A percentile compares a stretch with the other conserved stretches of the same genome.
These are phyloP conservation scores for Drosophila vallismaia DNA, from an alignment of 2,888 invertebrate genomes.

Conservation along the genomic window DNA sequence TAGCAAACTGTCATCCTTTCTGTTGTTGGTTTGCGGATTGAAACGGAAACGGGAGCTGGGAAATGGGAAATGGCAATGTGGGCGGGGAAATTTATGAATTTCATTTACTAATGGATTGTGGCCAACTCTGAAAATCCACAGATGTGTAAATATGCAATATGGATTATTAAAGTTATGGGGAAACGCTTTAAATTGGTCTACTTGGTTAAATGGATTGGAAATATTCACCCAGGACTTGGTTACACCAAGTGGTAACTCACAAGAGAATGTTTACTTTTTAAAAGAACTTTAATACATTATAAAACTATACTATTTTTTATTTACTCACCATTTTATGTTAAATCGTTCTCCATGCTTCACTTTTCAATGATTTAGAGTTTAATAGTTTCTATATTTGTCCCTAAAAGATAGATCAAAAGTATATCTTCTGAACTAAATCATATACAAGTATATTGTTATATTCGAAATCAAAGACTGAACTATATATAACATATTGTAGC, in stretches of 20 bases:
- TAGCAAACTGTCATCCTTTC: conserved; percentile 55
- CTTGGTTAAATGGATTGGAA: conserved; percentile 32
- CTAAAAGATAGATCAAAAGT: neutral
- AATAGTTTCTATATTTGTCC: neutral
- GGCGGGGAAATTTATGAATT: conserved; percentile 69
- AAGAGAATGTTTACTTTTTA: neutral
- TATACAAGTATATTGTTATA: no score
- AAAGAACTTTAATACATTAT: no score
- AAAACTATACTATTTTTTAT: neutral
- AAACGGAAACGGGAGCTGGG: neutral
- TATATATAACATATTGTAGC: no score
- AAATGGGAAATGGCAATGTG: neutral
- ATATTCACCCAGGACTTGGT: neutral
- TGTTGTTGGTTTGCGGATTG: conserved; percentile 21
- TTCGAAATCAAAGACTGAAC: no score
- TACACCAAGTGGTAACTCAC: no score
- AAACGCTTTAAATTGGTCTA: conserved; percentile 26
- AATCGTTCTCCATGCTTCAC: no score
- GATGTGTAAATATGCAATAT: conserved; percentile 64
- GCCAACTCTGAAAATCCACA: conserved; percentile 56
- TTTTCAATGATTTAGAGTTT: neutral
- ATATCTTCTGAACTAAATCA: no score
- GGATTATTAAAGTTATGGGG: conserved; percentile 57
- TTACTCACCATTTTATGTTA: neutral
- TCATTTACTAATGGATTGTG: conserved; percentile 79